Evolutionary conservation across 2,797 vertebrate species (phyloP).

Genomic region (Dromococcyx pavoninus): DNA sequence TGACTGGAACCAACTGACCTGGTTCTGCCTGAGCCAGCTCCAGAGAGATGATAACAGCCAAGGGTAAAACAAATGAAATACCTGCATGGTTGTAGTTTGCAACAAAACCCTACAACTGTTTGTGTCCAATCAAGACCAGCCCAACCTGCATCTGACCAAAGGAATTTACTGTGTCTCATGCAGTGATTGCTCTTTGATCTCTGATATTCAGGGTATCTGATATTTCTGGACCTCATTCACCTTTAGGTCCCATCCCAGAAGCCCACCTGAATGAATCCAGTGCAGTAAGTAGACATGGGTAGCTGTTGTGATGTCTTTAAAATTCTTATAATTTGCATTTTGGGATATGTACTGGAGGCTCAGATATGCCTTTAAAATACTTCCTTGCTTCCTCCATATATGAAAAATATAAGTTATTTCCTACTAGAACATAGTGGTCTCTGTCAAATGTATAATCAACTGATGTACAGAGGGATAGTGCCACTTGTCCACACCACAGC

Average conservation of each 20-base stretch:
- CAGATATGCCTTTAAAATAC: not conserved
- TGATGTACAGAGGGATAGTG: accelerated
- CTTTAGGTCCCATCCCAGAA: too few relatives aligned
- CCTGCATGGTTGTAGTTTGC: not conserved
- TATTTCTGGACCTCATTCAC: not conserved
- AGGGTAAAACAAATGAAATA: conserved; percentile 52
- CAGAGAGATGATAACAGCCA: conserved; percentile 19
- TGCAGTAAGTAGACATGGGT: not conserved
- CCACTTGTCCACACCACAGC: not conserved
- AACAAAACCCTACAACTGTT: not conserved
- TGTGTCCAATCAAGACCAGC: conserved; percentile 9
- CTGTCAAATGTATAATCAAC: not conserved
- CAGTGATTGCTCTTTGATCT: not conserved
- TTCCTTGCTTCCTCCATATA: not conserved
- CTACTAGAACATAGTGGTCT: not conserved
- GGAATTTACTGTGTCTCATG: conserved; percentile 4
- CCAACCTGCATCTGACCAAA: not conserved
- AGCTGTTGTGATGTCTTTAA: not conserved
- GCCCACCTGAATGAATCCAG: not conserved
- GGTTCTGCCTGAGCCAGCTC: conserved; percentile 58
- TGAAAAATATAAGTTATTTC: not conserved
- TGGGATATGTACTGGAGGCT: not conserved
- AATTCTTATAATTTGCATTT: not conserved
- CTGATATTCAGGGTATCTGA: not conserved
- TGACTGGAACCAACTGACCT: conserved; percentile 64